Evolutionary conservation across 2,888 invertebrate species (phyloP).

Genomic region (Apamea monoglypha): DNA sequence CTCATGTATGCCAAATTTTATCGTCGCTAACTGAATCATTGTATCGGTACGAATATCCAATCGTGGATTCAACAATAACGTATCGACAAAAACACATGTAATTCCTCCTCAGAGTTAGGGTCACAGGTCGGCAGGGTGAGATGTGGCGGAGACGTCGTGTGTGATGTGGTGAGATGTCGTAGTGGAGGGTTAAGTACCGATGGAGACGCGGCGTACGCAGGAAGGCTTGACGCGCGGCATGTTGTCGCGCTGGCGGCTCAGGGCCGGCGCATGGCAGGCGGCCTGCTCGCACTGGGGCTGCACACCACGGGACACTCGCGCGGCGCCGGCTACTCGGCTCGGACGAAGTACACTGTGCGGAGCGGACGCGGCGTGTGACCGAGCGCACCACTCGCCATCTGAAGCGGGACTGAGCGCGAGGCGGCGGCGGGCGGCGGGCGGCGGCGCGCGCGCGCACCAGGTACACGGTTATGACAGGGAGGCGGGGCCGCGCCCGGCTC

Average conservation of each 20-base stretch:
- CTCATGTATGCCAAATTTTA: conserved; percentile 91
- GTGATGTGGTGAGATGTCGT: conserved; percentile 77
- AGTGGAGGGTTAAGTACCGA: conserved; percentile 86
- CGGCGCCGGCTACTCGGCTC: conserved; percentile 78
- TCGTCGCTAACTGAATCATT: conserved; percentile 92
- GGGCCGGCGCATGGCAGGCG: conserved; percentile 87
- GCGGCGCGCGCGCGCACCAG: conserved; percentile 91
- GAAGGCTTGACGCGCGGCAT: conserved; percentile 90
- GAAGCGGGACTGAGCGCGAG: conserved; percentile 89
- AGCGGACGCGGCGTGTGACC: conserved; percentile 80
- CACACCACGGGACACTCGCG: conserved; percentile 75
- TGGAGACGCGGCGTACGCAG: conserved; percentile 90
- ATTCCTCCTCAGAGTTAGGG: conserved; percentile 69
- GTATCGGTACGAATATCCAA: conserved; percentile 75
- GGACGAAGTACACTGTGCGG: conserved; percentile 78
- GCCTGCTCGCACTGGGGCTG: conserved; percentile 69
- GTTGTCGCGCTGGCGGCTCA: conserved; percentile 82
- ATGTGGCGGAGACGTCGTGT: conserved; percentile 68
- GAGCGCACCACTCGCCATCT: conserved; percentile 89
- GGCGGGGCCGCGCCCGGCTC: conserved; percentile 92
- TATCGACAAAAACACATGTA: conserved; percentile 71
- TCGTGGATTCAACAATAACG: conserved; percentile 67
- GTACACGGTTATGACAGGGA: conserved; percentile 92
- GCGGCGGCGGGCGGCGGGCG: conserved; percentile 85
- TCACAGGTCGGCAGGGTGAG: conserved; percentile 73